Conservation (phyloP, 2,888 invertebrate genomes). For the Ramazzottius varieornatus region DNA sequence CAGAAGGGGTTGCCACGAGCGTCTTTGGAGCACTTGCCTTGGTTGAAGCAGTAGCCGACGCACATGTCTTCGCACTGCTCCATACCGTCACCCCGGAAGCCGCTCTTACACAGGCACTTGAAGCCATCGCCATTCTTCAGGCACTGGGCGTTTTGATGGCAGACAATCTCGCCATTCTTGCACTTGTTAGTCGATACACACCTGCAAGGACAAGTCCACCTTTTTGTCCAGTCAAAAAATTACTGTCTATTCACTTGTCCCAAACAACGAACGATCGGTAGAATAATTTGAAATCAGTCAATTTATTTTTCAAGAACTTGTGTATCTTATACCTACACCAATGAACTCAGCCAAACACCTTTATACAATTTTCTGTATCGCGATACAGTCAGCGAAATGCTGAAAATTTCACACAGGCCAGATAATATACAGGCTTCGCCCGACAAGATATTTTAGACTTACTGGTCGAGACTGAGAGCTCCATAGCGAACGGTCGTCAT, state of each 20-base stretch:
- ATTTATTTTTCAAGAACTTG: too few species aligned
- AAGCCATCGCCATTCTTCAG: constrained; percentile 47
- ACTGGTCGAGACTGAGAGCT: constrained; percentile 54
- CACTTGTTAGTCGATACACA: constrained; percentile 4
- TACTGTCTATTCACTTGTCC: too few species aligned
- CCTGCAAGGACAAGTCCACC: neutral
- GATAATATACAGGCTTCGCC: too few species aligned
- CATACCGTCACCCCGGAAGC: constrained; percentile 56
- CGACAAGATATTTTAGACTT: constrained; percentile 26
- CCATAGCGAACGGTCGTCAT: constrained; percentile 48
- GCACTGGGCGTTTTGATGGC: constrained; percentile 62
- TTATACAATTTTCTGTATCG: too few species aligned
- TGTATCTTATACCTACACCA: too few species aligned
- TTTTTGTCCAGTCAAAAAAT: too few species aligned
- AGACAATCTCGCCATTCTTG: constrained; percentile 31
- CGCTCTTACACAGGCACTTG: constrained; percentile 71
- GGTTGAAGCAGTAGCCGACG: constrained; percentile 58
- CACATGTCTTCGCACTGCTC: constrained; percentile 38
- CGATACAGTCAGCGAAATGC: too few species aligned
- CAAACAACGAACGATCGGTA: too few species aligned
- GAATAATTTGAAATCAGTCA: too few species aligned
- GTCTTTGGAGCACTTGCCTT: constrained; percentile 42
- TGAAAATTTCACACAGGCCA: too few species aligned
- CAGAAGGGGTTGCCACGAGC: constrained; percentile 51
- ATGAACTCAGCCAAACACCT: too few species aligned